Base-by-base conservation (phyloP, 2,113 vertebrate genomes). In the Setophaga kirtlandii region DNA sequence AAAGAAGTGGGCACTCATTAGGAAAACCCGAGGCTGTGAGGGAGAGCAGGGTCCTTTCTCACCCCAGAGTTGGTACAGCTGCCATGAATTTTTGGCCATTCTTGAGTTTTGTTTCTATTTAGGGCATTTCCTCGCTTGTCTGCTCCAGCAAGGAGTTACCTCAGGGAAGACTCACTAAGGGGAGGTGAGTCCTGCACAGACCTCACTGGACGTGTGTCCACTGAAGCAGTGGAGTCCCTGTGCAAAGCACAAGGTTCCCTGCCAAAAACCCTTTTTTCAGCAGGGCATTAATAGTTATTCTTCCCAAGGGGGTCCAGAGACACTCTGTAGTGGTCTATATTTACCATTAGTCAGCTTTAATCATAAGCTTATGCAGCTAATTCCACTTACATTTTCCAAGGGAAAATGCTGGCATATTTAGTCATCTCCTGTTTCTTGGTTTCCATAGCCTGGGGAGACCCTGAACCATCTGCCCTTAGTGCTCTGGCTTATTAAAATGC, bases 141-240 rank as follows among this genome's bases (percentile, higher is more conserved):
- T 65, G 69, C 25, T 85, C 31, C 67, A 80, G 58, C 58, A 75
- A 76, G 44, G 64, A n/a, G 39, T 44, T 27, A 41, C 35, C 25
- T 44, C 46, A 53, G 20, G 21, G 44, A 82, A 6, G 60, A 8
- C 28, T 73, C 44, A 12, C 53, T 42, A 74, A n/a, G 44, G n/a
- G 27, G n/a, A 69, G n/a, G 20, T n/a, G 35, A 31, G 35, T 44
- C 42, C 37, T 65, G 16, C 35, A 47, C 11, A 73, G 68, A 59
- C 41, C 16, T 24, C 7, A 2, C 63, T 73, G 55, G n/a, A 20
- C 0, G 0, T 18, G 16, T 27, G 33, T 46, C 17, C 31, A 16
- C 15, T 76, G 44, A 39, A 63, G 18, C 7, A 52, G 23, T 9
- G 47, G 37, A 74, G 9, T n/a, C 42, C 17, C 30, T 47, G 39